These are phyloP conservation scores for Potamarius usumacintae DNA, from an alignment of 2,113 vertebrate species.

Conservation along the genomic window DNA sequence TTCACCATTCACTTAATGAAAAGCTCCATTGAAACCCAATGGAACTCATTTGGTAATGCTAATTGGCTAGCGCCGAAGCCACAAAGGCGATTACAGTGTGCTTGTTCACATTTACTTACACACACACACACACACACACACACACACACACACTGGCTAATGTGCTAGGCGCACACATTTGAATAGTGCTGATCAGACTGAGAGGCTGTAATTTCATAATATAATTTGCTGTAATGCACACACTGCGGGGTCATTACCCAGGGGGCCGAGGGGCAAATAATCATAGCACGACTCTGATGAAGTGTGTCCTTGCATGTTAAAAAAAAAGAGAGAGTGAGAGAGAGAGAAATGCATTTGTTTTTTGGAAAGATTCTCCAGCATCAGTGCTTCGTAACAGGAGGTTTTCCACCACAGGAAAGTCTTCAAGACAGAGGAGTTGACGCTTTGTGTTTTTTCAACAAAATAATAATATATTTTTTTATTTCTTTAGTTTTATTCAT, in stretches of 20 bases:
- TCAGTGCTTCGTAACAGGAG: not conserved
- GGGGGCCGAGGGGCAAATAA: slow-evolving; percentile 44
- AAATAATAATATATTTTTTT: not conserved
- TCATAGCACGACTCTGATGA: slow-evolving; percentile 48
- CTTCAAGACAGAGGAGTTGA: not conserved
- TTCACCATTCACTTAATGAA: slow-evolving; percentile 59
- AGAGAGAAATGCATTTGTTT: not conserved
- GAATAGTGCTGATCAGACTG: slow-evolving; percentile 60
- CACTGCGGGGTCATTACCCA: slow-evolving; percentile 45
- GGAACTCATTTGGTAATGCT: slow-evolving; percentile 59
- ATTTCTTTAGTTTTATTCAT: not conserved
- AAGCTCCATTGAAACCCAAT: slow-evolving; percentile 58
- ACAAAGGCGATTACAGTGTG: slow-evolving; percentile 48
- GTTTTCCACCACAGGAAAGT: not conserved
- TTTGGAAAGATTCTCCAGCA: not conserved
- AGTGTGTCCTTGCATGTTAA: slow-evolving; percentile 4
- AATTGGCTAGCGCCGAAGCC: slow-evolving; percentile 50
- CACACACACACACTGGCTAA: slow-evolving; percentile 11
- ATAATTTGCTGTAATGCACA: slow-evolving; percentile 60
- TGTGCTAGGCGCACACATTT: slow-evolving; percentile 51
- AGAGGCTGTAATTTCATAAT: slow-evolving; percentile 61
- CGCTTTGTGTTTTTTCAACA: not conserved
- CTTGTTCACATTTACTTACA: not conserved
- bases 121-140: slow-evolving; percentile 4
- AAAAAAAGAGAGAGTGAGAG: not conserved